These are phyloP conservation scores for Sitta carolinensis DNA, from an alignment of 2,797 vertebrate species.

Conservation along the genomic window DNA sequence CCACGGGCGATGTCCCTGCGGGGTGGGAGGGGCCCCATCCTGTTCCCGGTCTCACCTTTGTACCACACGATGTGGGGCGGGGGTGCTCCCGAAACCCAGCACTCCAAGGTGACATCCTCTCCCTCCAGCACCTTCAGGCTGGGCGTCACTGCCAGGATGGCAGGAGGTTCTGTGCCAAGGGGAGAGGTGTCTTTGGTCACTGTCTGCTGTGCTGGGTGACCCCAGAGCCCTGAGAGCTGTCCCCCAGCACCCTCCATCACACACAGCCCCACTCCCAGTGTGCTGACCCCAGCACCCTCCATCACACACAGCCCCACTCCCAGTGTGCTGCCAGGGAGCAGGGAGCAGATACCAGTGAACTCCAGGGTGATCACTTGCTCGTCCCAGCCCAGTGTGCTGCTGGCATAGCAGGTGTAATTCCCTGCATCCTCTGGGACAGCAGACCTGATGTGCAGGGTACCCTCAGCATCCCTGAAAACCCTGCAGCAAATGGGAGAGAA, in stretches of 20 bases:
- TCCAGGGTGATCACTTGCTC: conserved; percentile 78
- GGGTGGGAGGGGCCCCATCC: fast-evolving
- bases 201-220: fast-evolving
- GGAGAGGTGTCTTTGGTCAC: neutral
- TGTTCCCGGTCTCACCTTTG: conserved; percentile 77
- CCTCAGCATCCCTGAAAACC: conserved; percentile 75
- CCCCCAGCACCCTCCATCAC: neutral
- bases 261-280: neutral
- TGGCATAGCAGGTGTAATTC: conserved; percentile 88
- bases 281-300: neutral
- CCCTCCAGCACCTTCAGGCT: conserved; percentile 77
- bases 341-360: conserved; percentile 79
- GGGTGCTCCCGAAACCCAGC: conserved; percentile 79
- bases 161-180: conserved; percentile 72
- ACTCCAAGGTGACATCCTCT: conserved; percentile 83
- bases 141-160: conserved; percentile 71
- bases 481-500: conserved; percentile 65
- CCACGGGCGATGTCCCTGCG: fast-evolving
- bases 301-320: neutral
- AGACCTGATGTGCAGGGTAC: conserved; percentile 81
- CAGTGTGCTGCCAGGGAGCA: neutral
- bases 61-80: conserved; percentile 84
- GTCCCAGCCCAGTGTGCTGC: conserved; percentile 81
- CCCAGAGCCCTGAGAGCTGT: neutral
- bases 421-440: conserved; percentile 87